A percentile compares a stretch with the other conserved stretches of the same genome.
phyloP scores from a whole-genome alignment of 1,140 invertebrate genomes.

The Zelostemma sp. region DNA sequence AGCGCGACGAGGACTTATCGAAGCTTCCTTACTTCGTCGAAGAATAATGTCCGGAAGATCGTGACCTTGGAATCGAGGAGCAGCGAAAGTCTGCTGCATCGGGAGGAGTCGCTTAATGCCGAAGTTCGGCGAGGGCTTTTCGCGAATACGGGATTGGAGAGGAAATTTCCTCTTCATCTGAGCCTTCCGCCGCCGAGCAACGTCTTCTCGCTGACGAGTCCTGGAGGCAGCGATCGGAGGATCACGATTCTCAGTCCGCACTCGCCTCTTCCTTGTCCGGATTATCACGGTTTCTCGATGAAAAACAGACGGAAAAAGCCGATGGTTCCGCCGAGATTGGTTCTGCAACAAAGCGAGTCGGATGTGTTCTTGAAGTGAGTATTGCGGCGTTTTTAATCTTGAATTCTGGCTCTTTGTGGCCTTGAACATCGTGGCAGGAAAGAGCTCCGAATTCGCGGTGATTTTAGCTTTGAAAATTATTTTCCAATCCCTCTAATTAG shows the following conservation, averaged over 20 bases:
- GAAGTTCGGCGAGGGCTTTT: constrained; percentile 77
- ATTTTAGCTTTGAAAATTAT: no score
- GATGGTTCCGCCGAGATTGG: constrained; percentile 80
- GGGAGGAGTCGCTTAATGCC: constrained; percentile 74
- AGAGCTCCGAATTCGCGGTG: no score
- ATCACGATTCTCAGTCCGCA: constrained; percentile 83
- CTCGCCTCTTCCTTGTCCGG: constrained; percentile 74
- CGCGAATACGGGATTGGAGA: constrained; percentile 73
- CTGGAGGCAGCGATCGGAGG: constrained; percentile 72
- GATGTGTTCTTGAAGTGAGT: constrained; percentile 76
- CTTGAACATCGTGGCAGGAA: no score
- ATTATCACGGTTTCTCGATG: constrained; percentile 74
- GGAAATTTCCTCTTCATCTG: constrained; percentile 75
- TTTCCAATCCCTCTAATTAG: no score
- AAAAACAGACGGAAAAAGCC: constrained; percentile 78
- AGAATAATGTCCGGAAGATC: constrained; percentile 74
- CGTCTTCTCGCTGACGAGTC: constrained; percentile 68
- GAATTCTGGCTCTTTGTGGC: no score
- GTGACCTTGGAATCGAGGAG: constrained; percentile 71
- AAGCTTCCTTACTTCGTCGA: constrained; percentile 75
- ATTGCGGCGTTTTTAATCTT: constrained; percentile 34
- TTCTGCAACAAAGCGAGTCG: constrained; percentile 79
- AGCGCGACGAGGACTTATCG: constrained; percentile 63
- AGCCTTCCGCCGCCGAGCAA: constrained; percentile 77
- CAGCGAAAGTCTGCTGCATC: constrained; percentile 69